Evolutionary conservation across 2,113 vertebrate genomes (phyloP), one percentile per base, ranked within the genome.

Genomic region (Cynocephalus volans): DNA sequence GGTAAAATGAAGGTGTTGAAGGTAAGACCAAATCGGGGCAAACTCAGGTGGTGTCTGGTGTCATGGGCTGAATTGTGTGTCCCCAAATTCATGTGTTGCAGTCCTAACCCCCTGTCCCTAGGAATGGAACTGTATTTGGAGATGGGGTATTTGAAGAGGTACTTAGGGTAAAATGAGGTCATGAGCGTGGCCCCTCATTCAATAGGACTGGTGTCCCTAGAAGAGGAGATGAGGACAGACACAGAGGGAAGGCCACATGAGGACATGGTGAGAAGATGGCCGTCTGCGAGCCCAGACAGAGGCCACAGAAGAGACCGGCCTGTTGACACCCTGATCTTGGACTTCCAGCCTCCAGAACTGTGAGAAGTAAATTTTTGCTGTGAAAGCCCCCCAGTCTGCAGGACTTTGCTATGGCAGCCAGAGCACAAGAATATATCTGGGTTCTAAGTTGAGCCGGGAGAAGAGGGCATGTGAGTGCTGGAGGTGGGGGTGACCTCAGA

Each of bases 321-420:
- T 11, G 52, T 10, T 1, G 24, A 52, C 70, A 6, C 9, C 75
- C 10, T 8, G 24, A 12, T 6, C 62, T 15, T 26, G 80, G 58
- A 10, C 24, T 14, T 54, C 76, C 33, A 45, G 36, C 58, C 36
- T n/a, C 70, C 31, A 54, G 48, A 56, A 9, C 24, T 2, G 11
- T 21, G 54, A 36, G 62, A 85, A 36, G 5, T 2, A 60, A 13
- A 17, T 5, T 24, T 14, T 52, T 36, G 80, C 21, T 23, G 50
- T 26, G 15, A 3, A 6, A 65, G 23, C 3, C 11, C 5, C 56
- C 12, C 28, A 1, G 0, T 18, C 15, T 2, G 10, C 0, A 8
- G 41, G 6, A 14, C 56, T 33, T 36, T 23, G 24, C 28, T 1
- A 65, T 0, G 18, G n/a, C 2, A 21, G 31, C 56, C 2, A 0